Percentiles rank a stretch among this genome's conserved stretches.
Evolutionary conservation across 64 coral and sea anemone species (phyloP).

Genomic region (Hydrozoanthus tunicans): DNA sequence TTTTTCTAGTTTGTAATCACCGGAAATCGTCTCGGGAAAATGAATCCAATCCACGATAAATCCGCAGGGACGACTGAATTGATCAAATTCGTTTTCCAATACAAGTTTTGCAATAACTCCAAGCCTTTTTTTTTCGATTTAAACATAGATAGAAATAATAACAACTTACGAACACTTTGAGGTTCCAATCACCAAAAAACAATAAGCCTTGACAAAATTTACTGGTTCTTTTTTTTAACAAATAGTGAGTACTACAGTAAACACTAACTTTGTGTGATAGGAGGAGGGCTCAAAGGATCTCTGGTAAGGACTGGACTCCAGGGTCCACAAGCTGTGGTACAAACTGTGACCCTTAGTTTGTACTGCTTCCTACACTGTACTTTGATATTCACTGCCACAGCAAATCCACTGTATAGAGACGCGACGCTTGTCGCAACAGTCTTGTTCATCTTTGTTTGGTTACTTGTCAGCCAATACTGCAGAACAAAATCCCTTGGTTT

Average conservation of each 20-base stretch:
- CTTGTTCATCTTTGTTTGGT: background rate
- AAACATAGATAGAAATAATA: no score
- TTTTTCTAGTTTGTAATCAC: no score
- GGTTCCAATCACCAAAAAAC: no score
- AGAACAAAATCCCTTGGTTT: background rate
- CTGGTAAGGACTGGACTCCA: background rate
- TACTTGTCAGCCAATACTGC: background rate
- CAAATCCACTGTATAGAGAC: background rate
- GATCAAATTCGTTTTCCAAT: no score
- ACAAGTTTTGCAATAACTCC: no score
- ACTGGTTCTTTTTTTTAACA: no score
- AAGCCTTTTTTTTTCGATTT: no score
- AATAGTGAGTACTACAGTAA: background rate
- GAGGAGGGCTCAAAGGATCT: background rate
- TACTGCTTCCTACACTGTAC: background rate
- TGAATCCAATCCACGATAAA: no score
- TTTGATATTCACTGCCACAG: conserved; percentile 6
- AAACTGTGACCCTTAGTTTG: background rate
- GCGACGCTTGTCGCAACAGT: background rate
- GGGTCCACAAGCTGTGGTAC: background rate
- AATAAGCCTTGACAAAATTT: no score
- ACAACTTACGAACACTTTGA: no score
- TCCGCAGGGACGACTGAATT: no score
- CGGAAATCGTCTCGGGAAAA: no score
- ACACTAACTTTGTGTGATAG: background rate